A percentile compares a stretch with the other conserved stretches of the same genome.
Evolutionary conservation across 2,888 invertebrate species (phyloP).

Genomic region (Ectemnius continuus): DNA sequence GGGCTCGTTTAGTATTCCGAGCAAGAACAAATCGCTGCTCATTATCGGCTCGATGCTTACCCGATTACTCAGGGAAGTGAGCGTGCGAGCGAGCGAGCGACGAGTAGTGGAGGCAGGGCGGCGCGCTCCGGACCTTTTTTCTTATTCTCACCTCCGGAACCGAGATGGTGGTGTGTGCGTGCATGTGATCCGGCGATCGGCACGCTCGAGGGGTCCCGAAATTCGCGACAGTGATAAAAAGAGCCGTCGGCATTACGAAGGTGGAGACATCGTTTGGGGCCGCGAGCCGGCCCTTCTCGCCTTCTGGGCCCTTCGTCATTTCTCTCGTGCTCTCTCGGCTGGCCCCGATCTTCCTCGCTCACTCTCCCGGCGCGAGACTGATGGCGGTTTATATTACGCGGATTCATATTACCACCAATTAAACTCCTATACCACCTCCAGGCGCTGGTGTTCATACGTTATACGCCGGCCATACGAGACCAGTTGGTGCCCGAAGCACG

Average conservation of each 20-base stretch:
- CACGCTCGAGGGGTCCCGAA: conserved; percentile 45
- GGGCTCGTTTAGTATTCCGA: conserved; percentile 3
- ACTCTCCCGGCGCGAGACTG: conserved; percentile 65
- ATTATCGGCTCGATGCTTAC: not conserved
- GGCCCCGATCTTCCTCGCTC: conserved; percentile 21
- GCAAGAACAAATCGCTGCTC: not conserved
- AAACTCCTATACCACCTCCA: conserved; percentile 68
- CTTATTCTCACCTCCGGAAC: conserved; percentile 44
- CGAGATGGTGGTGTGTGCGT: conserved; percentile 41
- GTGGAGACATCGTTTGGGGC: conserved; percentile 65
- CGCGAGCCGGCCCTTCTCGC: conserved; percentile 21
- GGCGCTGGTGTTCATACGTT: conserved; percentile 65
- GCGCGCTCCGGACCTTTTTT: conserved; percentile 11
- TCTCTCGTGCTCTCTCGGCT: conserved; percentile 19
- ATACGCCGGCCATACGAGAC: conserved; percentile 51
- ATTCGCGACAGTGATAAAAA: conserved; percentile 57
- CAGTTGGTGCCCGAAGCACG: conserved; percentile 50
- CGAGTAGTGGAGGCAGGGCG: not conserved
- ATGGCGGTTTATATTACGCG: conserved; percentile 73
- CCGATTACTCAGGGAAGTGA: not conserved
- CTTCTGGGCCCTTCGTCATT: conserved; percentile 30
- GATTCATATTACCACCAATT: conserved; percentile 74
- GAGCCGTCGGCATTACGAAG: conserved; percentile 61
- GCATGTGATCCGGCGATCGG: conserved; percentile 37
- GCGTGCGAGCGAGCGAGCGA: too few relatives aligned